Evolutionary conservation across 2,888 invertebrate genomes (phyloP).

Genomic region (Nemurella pictetii): DNA sequence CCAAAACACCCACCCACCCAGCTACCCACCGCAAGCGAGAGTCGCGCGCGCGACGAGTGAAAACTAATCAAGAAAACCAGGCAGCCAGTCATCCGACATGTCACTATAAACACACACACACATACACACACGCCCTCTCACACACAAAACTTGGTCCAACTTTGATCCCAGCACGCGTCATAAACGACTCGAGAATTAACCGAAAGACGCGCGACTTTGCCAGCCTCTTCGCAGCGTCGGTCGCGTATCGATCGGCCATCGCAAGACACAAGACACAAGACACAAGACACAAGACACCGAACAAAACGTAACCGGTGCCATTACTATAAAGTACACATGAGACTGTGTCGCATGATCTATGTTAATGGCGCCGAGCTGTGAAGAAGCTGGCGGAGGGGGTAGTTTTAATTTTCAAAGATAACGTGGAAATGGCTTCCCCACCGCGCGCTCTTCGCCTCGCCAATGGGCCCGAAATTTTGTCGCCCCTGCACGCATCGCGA

Average conservation of each 20-base stretch:
- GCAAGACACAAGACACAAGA: neutral
- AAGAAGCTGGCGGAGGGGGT: slow-evolving; percentile 16
- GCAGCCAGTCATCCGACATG: neutral
- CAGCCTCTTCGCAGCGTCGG: neutral
- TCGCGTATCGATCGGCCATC: neutral
- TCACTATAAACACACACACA: too few species aligned
- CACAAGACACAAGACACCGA: neutral
- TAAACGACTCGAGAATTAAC: neutral
- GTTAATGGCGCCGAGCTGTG: slow-evolving; percentile 39
- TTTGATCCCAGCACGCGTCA: neutral
- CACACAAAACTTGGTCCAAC: neutral
- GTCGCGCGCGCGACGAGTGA: neutral
- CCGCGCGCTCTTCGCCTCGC: neutral
- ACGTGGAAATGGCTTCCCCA: neutral
- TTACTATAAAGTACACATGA: neutral
- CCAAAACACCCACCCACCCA: too few species aligned
- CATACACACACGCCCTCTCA: too few species aligned
- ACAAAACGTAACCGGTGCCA: neutral
- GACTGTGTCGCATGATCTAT: slow-evolving; percentile 37
- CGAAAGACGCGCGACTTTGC: neutral
- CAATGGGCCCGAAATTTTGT: neutral
- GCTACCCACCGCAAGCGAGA: neutral
- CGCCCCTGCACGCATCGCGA: too few species aligned
- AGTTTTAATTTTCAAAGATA: slow-evolving; percentile 40
- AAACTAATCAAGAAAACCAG: neutral